These are phyloP conservation scores for Theretra japonica DNA, from an alignment of 2,888 invertebrate genomes.

Conservation along the genomic window DNA sequence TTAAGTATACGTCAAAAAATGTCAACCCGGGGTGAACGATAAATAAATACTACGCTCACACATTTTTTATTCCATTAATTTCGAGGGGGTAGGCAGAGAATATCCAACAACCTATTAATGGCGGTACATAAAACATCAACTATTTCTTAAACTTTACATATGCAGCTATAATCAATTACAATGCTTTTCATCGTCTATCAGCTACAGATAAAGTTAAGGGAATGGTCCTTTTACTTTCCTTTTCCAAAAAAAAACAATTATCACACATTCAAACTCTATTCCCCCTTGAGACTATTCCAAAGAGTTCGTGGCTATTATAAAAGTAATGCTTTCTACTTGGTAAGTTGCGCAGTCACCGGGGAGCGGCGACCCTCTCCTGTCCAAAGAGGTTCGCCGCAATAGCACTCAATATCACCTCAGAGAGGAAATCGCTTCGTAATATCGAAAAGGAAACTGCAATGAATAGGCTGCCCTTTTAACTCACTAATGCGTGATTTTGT, in stretches of 20 bases:
- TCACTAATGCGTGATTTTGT: background rate
- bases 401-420: conserved; percentile 14
- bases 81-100: no score
- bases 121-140: no score
- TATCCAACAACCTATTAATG: no score
- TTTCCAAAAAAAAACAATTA: background rate
- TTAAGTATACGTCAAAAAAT: no score
- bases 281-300: background rate
- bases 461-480: conserved; percentile 4
- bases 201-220: no score
- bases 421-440: background rate
- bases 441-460: background rate
- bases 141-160: no score
- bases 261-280: background rate
- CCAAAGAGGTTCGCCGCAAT: conserved; percentile 11
- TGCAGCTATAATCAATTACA: no score
- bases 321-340: conserved; percentile 6
- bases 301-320: background rate
- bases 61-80: no score
- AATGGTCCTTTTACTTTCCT: background rate
- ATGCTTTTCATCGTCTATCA: no score
- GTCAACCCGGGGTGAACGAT: no score
- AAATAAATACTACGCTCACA: no score
- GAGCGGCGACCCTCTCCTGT: background rate
- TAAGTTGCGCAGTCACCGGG: conserved; percentile 15